Percentiles rank a stretch among this genome's conserved stretches.
Conservation (phyloP, 2,888 invertebrate species). For the Drosophila niveifrons region DNA sequence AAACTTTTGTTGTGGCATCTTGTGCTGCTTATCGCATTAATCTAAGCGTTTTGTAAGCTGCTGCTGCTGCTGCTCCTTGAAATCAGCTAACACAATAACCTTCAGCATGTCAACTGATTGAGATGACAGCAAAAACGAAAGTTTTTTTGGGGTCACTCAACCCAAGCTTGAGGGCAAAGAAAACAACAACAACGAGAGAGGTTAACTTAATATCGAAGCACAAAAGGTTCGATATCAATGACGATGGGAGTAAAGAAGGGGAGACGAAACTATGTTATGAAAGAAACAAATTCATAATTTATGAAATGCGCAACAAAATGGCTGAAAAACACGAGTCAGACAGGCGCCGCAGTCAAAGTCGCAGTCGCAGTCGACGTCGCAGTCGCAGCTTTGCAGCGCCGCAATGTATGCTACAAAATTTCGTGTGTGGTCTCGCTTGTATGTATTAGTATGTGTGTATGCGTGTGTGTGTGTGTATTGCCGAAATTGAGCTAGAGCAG, state of each 20-base stretch:
- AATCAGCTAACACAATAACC: slow-evolving; percentile 67
- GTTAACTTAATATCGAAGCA: slow-evolving; percentile 46
- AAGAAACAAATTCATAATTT: slow-evolving; percentile 63
- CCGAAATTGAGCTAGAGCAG: background rate
- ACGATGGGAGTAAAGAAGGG: background rate
- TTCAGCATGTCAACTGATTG: slow-evolving; percentile 56
- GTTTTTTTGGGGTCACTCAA: slow-evolving; percentile 43
- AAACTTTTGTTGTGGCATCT: slow-evolving; percentile 7
- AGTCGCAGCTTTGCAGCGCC: slow-evolving; percentile 18
- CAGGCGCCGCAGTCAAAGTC: slow-evolving; percentile 41
- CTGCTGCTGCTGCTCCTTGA: too few species aligned
- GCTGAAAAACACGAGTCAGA: slow-evolving; percentile 44
- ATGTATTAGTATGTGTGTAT: slow-evolving; percentile 13
- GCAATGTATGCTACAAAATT: slow-evolving; percentile 49
- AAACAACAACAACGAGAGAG: slow-evolving; percentile 27
- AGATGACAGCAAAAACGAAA: slow-evolving; percentile 41
- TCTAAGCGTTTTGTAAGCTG: slow-evolving; percentile 57
- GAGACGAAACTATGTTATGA: slow-evolving; percentile 45
- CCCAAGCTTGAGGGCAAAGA: slow-evolving; percentile 7
- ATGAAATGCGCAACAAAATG: slow-evolving; percentile 39
- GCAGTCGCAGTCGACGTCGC: background rate
- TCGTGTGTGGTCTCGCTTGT: background rate
- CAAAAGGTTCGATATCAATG: slow-evolving; percentile 45
- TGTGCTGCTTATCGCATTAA: slow-evolving; percentile 54
- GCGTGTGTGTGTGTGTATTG: background rate